phyloP scores from a whole-genome alignment of 2,113 vertebrate genomes.

The Oplegnathus fasciatus region DNA sequence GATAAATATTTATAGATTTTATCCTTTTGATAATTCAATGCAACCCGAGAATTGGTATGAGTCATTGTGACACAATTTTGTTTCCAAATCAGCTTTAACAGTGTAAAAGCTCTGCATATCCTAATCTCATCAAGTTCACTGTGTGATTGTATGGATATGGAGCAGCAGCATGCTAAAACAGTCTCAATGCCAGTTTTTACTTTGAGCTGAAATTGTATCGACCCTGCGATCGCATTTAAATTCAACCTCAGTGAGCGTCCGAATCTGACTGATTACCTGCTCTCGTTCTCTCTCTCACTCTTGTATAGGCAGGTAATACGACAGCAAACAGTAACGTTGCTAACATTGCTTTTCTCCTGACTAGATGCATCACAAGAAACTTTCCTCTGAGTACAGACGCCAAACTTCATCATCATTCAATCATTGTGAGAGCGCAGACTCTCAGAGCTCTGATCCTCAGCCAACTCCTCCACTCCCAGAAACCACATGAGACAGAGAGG shows the following conservation, averaged over 20 bases:
- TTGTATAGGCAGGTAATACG: too few species aligned
- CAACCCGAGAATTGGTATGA: neutral
- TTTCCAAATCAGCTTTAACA: constrained; percentile 3
- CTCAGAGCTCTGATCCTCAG: constrained; percentile 33
- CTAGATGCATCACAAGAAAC: neutral
- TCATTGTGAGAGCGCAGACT: constrained; percentile 9
- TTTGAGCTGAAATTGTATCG: neutral
- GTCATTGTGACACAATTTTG: neutral
- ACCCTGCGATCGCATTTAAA: neutral
- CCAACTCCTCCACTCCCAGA: constrained; percentile 24
- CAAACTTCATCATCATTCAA: constrained; percentile 59
- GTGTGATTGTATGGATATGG: neutral
- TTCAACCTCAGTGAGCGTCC: neutral
- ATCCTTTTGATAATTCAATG: constrained; percentile 6
- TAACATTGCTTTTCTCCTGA: neutral
- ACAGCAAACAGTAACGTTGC: neutral
- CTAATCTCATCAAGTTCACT: neutral
- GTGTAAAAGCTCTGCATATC: neutral
- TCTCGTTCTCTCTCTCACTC: neutral
- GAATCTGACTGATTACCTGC: neutral
- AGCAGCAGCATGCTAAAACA: neutral
- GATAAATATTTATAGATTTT: neutral
- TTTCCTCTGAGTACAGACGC: neutral
- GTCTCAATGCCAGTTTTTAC: neutral
- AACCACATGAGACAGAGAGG: neutral